Base-by-base conservation (phyloP, 2,113 vertebrate genomes). In the Probosciger aterrimus region DNA sequence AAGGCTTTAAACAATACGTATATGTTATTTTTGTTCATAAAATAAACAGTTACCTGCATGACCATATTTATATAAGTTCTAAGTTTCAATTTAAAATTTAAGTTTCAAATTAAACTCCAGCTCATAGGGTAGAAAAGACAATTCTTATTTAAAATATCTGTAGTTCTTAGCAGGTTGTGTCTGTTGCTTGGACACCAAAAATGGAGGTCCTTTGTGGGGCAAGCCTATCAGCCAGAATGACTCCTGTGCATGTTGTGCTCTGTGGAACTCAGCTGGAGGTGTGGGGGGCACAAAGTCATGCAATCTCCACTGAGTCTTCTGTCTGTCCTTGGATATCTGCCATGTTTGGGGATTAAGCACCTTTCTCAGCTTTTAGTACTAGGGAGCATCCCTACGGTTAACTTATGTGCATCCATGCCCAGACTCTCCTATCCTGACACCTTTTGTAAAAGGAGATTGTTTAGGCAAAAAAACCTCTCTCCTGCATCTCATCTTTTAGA, bases 221-320 rank as follows among this genome's bases (percentile, higher is more conserved):
- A 81, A 27, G 28, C 11, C 18, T 78, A 11, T 27, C 10, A 41
- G 37, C 14, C 33, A 74, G 47, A 50, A 41, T 31, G 23, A 50
- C 33, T 25, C 3, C 43, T 46, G 35, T 1, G 3, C 17, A 41
- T 39, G 4, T 22, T 55, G 23, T 37, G 14, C 22, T 35, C 28
- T 75, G 17, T 37, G 50, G 44, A 65, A 11, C 15, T 9, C 22
- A 28, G 2, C 3, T 1, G 3, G 33, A 69, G 12, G 33, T 41
- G 12, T 6, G 18, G 7, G 10, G 28, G 6, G 4, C 25, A 50
- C 8, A 67, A 11, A 46, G 5, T 8, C 1, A 0, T 17, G 25
- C 30, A 27, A 17, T 39, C 19, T n/a, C 31, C 10, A 5, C 8
- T 14, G 27, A 63, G 46, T 31, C 37, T 76, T 67, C 37, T 50